phyloP scores from a whole-genome alignment of 1,140 invertebrate species.

The Helicorthomorpha holstii region DNA sequence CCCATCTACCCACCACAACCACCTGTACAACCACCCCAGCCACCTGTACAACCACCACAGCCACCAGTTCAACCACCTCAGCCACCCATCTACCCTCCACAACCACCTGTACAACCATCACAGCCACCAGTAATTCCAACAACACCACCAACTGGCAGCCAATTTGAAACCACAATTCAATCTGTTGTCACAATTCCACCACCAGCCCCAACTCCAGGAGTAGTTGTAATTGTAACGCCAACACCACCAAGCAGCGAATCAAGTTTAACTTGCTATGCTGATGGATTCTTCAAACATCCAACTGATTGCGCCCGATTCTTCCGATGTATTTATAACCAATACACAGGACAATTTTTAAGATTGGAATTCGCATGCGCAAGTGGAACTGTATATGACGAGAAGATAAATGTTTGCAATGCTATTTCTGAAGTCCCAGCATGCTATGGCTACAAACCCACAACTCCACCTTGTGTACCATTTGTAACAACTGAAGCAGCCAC shows the following conservation, averaged over 20 bases:
- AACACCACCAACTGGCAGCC: no score
- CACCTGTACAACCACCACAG: neutral
- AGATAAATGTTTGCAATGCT: neutral
- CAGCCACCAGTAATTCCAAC: no score
- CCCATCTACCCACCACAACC: neutral
- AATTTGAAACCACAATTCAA: neutral
- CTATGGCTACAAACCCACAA: neutral
- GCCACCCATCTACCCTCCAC: neutral
- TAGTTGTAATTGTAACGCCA: neutral
- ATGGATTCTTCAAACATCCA: constrained; percentile 1
- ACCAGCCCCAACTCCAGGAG: neutral
- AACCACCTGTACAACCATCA: neutral
- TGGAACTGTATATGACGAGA: constrained; percentile 2
- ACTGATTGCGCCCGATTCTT: neutral
- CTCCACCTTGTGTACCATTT: neutral
- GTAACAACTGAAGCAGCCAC: neutral
- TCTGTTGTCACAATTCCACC: neutral
- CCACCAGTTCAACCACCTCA: neutral
- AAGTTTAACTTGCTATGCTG: neutral
- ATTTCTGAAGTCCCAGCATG: neutral
- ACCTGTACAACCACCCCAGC: neutral
- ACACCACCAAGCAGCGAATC: neutral
- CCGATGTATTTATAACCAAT: neutral
- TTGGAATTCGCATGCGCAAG: neutral
- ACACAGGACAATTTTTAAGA: neutral